Base-by-base conservation (phyloP, 2,888 invertebrate genomes). In the Chaetoderma sp. region DNA sequence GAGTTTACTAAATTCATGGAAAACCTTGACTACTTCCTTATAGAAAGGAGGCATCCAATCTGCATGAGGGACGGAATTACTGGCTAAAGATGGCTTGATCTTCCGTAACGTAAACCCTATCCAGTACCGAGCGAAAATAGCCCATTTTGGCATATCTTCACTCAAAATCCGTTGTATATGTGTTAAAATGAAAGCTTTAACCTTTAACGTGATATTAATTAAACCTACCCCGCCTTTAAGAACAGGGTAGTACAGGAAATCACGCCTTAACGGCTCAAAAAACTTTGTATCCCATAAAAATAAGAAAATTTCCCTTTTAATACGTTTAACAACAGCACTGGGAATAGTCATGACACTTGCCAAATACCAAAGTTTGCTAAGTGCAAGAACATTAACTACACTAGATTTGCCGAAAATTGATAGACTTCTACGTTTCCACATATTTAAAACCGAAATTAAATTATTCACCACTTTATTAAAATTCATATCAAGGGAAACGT, bases 41-140 rank as follows among this genome's bases (percentile, higher is more conserved):
- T 52, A 52, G 32, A 52, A 52, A 1, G 16, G 16, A 4, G 52
- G 52, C 4, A 47, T 16, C 13, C 28, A 52, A 3, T 30, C 52
- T 3, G 52, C 28, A 52, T 52, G 52, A 30, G 52, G 52, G 32
- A 52, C 32, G 2, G 28, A 30, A 32, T 52, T 52, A 52, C 32
- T 52, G 3, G 2, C 13, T 4, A 52, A 52, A 50, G 25, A 25
- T 27, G 50, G 50, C 6, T n/a, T 13, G 32, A 2, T 28, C 18
- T 30, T 27, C 4, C 28, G 28, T 30, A 27, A 30, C 2, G 52
- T 18, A 30, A 52, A 52, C n/a, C 52, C 6, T 10, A 52, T 25
- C 6, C 52, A 52, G 32, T 52, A 52, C n/a, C 18, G 3, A 30
- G 52, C 2, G 32, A 52, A 52, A 52, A 32, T n/a, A n/a, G 27